Evolutionary conservation across 2,113 vertebrate genomes (phyloP), one percentile per base, ranked within the genome.

Genomic region (Sialia sialis): DNA sequence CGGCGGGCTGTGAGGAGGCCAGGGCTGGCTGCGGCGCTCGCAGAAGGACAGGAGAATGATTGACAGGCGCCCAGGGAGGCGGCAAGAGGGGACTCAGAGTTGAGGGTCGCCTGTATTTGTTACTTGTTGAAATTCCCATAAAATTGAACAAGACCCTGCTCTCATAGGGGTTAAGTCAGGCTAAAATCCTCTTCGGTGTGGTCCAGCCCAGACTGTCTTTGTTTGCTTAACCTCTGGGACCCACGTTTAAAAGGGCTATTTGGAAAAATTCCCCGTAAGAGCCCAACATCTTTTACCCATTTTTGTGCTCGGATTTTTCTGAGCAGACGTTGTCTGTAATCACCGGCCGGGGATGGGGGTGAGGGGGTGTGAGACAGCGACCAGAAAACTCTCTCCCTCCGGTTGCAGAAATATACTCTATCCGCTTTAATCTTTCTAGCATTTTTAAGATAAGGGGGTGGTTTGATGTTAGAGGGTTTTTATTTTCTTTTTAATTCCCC

Each of bases 211-310:
- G 98, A 94, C 98, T 97, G 98, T 97, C 98, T 98, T 98, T 99
- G 98, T 99, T 99, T 99, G 89, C 98, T 98, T 99, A 99, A 99
- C 99, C 99, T 98, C 97, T 93, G 95, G 95, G 98, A 98, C 98
- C 98, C 92, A 66, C 97, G 97, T 98, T 99, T 98, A 98, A 98
- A 98, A 98, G 96, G 97, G 97, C 97, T 98, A 97, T 98, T 98
- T 98, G 98, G 98, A 97, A 97, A 97, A 98, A 96, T 98, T 98
- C 96, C 93, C 97, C 95, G 44, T 92, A 96, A 96, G 96, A 98
- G 96, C 94, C 88, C 93, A 95, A 97, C 97, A 97, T 98, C 97
- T 98, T 97, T 97, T 95, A 97, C 91, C 95, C 95, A 97, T 98
- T 98, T 98, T 93, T 96, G 84, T 58, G 84, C 92, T 96, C 78